phyloP scores from a whole-genome alignment of 2,888 invertebrate species.

The Scrobipalpa costella region DNA sequence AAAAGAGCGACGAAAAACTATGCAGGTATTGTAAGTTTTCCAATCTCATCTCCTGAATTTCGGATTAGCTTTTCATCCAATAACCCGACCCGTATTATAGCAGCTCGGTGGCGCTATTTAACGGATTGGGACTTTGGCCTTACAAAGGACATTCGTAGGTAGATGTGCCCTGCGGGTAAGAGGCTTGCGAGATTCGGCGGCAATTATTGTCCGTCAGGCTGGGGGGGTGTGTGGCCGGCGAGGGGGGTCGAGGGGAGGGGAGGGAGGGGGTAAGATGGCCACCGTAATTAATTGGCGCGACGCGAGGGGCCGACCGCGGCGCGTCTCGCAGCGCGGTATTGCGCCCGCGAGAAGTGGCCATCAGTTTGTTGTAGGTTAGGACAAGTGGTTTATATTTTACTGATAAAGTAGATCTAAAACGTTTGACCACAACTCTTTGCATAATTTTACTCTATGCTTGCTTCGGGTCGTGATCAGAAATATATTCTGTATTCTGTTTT shows the following conservation, averaged over 20 bases:
- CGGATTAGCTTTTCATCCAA: background rate
- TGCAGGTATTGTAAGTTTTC: background rate
- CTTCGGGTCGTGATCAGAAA: background rate
- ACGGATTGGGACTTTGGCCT: conserved; percentile 14
- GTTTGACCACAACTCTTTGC: too few relatives aligned
- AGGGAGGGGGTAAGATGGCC: conserved; percentile 74
- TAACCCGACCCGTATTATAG: conserved; percentile 11
- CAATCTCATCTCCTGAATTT: background rate
- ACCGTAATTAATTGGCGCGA: conserved; percentile 81
- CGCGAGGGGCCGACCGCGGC: conserved; percentile 79
- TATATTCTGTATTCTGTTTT: background rate
- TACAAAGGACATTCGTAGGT: conserved; percentile 19
- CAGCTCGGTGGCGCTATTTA: conserved; percentile 12
- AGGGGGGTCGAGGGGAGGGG: conserved; percentile 40
- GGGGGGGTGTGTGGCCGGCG: conserved; percentile 40
- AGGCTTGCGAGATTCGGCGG: conserved; percentile 68
- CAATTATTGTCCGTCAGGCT: conserved; percentile 77
- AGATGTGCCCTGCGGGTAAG: conserved; percentile 40
- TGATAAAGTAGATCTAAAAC: too few relatives aligned
- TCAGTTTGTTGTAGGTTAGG: background rate
- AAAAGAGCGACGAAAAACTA: background rate
- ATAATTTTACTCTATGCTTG: too few relatives aligned
- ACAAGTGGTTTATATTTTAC: background rate
- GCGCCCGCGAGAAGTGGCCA: conserved; percentile 60
- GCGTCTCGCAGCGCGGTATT: conserved; percentile 75